Evolutionary conservation across 35 echinoderm and acorn worm species (phyloP).

Genomic region (Eucidaris tribuloides): DNA sequence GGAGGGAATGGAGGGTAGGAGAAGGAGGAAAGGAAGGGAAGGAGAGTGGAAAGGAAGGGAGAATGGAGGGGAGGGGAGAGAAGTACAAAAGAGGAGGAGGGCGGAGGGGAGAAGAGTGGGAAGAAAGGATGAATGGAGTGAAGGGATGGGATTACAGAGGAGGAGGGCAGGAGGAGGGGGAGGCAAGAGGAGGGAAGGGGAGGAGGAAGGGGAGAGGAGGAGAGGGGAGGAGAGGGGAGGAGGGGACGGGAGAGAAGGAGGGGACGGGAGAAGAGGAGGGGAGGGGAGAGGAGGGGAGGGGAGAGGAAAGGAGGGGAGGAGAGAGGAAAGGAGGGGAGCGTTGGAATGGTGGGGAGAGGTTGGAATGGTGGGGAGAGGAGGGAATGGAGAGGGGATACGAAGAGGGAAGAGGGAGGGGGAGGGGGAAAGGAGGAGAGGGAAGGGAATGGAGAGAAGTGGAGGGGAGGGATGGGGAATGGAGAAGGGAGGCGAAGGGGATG

Average conservation of each 20-base stretch:
- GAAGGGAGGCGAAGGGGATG: too few species aligned
- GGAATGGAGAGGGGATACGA: neutral
- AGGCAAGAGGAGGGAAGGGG: neutral
- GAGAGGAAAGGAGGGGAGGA: neutral
- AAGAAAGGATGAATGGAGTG: neutral
- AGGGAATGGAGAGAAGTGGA: neutral
- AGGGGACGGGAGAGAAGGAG: neutral
- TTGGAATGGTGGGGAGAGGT: neutral
- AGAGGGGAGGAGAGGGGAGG: neutral
- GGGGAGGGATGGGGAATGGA: too few species aligned
- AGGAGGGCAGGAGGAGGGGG: neutral
- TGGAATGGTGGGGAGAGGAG: neutral
- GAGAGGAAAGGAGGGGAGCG: neutral
- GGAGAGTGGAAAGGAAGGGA: neutral
- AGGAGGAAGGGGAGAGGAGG: neutral
- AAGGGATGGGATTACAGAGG: neutral
- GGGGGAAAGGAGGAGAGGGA: neutral
- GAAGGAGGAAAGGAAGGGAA: neutral
- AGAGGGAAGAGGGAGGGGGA: too few species aligned
- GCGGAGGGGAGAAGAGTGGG: neutral
- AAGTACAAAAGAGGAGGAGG: neutral
- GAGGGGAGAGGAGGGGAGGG: neutral
- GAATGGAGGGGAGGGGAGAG: neutral
- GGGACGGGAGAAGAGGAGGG: neutral
- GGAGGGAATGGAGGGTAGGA: neutral